Conservation (phyloP, 2,888 invertebrate species). For the Raillietiella orientalis region DNA sequence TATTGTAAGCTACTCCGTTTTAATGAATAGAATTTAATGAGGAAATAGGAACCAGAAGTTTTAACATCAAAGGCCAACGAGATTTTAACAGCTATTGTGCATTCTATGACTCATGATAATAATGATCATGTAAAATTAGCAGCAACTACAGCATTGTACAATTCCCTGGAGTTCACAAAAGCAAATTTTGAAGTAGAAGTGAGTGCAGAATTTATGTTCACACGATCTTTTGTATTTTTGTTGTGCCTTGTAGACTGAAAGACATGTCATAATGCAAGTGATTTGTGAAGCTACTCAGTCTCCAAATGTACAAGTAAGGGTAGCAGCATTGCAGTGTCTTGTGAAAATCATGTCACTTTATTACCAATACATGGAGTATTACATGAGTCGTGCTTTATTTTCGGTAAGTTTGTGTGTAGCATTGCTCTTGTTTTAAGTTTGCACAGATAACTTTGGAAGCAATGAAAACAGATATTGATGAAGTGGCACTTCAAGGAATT, state of each 20-base stretch:
- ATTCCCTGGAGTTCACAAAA: constrained; percentile 92
- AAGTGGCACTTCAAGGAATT: constrained; percentile 87
- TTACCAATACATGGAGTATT: constrained; percentile 95
- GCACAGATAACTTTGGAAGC: constrained; percentile 69
- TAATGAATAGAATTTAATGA: neutral
- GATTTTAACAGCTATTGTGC: constrained; percentile 91
- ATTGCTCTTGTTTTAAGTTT: neutral
- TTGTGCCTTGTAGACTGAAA: constrained; percentile 27
- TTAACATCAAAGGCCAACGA: constrained; percentile 23
- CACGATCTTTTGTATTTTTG: constrained; percentile 4
- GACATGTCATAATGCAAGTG: constrained; percentile 98
- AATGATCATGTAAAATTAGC: constrained; percentile 80
- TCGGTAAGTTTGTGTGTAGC: constrained; percentile 23
- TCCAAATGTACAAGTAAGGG: constrained; percentile 58
- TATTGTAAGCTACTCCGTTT: constrained; percentile 22
- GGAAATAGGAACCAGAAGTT: constrained; percentile 1
- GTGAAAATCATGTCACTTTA: constrained; percentile 94
- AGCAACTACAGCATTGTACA: constrained; percentile 79
- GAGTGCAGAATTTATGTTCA: constrained; percentile 7
- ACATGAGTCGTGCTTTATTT: constrained; percentile 92
- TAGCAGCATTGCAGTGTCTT: constrained; percentile 87
- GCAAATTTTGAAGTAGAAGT: constrained; percentile 90
- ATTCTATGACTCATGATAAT: constrained; percentile 86
- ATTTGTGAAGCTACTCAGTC: constrained; percentile 97
- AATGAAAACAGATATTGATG: constrained; percentile 87